phyloP scores from a whole-genome alignment of 2,113 vertebrate genomes.

The Eptesicus fuscus region DNA sequence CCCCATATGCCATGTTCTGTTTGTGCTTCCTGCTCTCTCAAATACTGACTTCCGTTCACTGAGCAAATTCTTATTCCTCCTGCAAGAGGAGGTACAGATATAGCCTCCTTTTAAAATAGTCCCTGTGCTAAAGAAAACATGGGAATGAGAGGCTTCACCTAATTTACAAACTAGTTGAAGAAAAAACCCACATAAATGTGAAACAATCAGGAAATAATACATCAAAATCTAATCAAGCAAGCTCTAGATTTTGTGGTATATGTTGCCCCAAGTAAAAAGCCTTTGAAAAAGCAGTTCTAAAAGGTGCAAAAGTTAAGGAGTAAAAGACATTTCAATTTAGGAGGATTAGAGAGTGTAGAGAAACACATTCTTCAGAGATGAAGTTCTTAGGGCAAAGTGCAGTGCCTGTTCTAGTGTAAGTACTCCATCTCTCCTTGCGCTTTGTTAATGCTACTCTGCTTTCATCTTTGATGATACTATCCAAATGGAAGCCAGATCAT shows the following conservation, averaged over 20 bases:
- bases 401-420: not conserved
- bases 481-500: not conserved
- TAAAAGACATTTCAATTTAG: not conserved
- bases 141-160: not conserved
- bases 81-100: not conserved
- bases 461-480: not conserved
- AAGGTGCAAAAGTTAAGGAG: not conserved
- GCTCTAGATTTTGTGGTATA: not conserved
- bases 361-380: not conserved
- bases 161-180: constrained; percentile 20
- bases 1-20: rapidly evolving
- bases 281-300: not conserved
- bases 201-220: constrained; percentile 16
- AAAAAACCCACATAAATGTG: not conserved
- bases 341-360: not conserved
- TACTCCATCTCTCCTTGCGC: not conserved
- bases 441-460: not conserved
- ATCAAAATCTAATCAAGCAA: not conserved
- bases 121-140: not conserved
- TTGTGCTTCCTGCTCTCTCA: not conserved
- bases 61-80: not conserved
- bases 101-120: constrained; percentile 4
- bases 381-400: not conserved
- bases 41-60: not conserved
- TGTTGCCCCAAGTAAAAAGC: not conserved